phyloP scores from a whole-genome alignment of 1,140 invertebrate species.

The Drosophila funebris region DNA sequence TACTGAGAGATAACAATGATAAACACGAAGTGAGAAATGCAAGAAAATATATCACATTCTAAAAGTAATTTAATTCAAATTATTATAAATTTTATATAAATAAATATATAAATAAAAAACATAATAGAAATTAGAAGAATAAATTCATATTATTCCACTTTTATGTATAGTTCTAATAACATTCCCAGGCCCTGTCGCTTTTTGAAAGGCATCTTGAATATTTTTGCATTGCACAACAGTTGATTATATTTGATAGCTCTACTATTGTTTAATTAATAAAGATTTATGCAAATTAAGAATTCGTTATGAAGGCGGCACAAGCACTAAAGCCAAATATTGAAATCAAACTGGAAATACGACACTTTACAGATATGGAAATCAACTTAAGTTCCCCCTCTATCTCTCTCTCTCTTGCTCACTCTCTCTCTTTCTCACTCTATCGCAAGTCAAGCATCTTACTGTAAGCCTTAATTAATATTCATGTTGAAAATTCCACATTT shows the following conservation, averaged over 20 bases:
- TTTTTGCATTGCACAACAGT: neutral
- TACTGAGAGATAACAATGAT: too few species aligned
- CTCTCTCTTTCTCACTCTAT: too few species aligned
- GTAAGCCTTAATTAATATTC: slow-evolving; percentile 3
- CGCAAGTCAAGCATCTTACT: neutral
- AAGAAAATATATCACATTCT: too few species aligned
- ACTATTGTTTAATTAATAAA: neutral
- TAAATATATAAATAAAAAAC: too few species aligned
- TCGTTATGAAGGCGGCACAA: neutral
- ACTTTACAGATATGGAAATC: slow-evolving; percentile 21
- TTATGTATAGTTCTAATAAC: too few species aligned
- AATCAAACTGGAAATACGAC: slow-evolving; percentile 16
- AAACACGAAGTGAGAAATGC: too few species aligned
- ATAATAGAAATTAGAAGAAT: too few species aligned
- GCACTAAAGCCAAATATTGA: neutral
- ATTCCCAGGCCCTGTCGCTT: neutral
- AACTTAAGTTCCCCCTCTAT: neutral
- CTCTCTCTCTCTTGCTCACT: too few species aligned
- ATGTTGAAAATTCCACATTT: slow-evolving; percentile 8
- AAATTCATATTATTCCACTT: too few species aligned
- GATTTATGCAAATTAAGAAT: slow-evolving; percentile 22
- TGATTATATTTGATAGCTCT: too few species aligned
- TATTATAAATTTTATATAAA: too few species aligned
- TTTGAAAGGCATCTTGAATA: neutral
- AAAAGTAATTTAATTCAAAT: too few species aligned